Evolutionary conservation across 1,140 invertebrate species (phyloP), one percentile per base, ranked within the genome.

Genomic region (Bombus pascuorum): DNA sequence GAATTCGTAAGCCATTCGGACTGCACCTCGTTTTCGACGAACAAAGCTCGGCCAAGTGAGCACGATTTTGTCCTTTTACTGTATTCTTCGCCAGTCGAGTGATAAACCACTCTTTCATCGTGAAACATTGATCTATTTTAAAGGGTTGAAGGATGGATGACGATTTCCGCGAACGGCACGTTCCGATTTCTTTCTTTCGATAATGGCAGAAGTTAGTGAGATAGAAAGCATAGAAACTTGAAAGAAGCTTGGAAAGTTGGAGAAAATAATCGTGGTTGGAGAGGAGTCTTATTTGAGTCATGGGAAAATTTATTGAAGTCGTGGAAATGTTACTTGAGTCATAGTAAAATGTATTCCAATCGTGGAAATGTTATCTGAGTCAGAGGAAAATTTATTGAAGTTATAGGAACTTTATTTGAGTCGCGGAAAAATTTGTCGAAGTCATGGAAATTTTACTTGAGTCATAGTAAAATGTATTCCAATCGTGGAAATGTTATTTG

Each of bases 1-100:
- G 62, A 80, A 70, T 70, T 65, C 77, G 42, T 80, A 80, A 80
- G 57, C 57, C 75, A 18, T 42, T 44, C 47, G 12, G n/a, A 47
- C 39, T 6, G 72, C 72, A 15, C n/a, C 10, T 73, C 72, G 39
- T 62, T 44, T 32, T 73, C 28, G 8, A 32, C 42, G 72, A 73
- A 73, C 28, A 73, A 73, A 73, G 39, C n/a, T 44, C 72, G 42
- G 42, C 42, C 42, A 73, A 73, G 39, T 32, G 72, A 73, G 72
- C 72, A 32, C 42, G 39, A 28, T 62, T 62, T 9, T 44, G 15
- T 22, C n/a, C 8, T 25, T 42, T 47, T 22, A 15, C 13, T 32
- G 72, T 73, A 73, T 44, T 73, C 39, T 10, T 28, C n/a, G 42
- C 70, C 39, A 71, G 6, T 39, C 25, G 25, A 71, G 70, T 42